Percentiles rank a stretch among this genome's conserved stretches.
These are phyloP conservation scores for Drosophila pegasa DNA, from an alignment of 2,888 invertebrate genomes.

Conservation along the genomic window DNA sequence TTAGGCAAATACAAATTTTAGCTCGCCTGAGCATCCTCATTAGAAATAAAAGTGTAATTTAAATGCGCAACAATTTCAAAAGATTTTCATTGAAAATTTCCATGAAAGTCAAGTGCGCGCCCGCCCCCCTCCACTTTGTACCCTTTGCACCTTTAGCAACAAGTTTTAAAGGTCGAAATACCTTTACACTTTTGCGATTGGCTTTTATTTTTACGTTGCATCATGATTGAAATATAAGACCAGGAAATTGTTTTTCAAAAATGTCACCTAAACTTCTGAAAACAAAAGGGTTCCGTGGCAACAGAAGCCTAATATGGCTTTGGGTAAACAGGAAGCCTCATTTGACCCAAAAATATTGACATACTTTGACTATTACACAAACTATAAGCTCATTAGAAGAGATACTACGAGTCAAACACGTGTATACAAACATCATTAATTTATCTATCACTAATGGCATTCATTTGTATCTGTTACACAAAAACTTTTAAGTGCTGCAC, in stretches of 20 bases:
- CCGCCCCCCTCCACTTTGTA: slow-evolving; percentile 5
- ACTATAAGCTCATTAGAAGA: neutral
- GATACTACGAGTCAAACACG: neutral
- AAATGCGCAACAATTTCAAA: slow-evolving; percentile 56
- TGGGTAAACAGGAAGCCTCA: neutral
- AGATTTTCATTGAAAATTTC: slow-evolving; percentile 44
- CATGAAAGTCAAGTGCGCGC: slow-evolving; percentile 30
- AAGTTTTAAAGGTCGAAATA: slow-evolving; percentile 29
- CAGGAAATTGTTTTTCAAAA: slow-evolving; percentile 36
- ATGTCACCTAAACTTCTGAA: slow-evolving; percentile 12
- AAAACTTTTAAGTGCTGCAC: neutral
- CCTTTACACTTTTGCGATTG: slow-evolving; percentile 11
- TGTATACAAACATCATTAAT: neutral
- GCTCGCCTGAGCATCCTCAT: slow-evolving; percentile 34
- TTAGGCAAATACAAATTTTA: slow-evolving; percentile 43
- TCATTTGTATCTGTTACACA: neutral
- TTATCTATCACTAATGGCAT: neutral
- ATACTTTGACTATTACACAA: neutral
- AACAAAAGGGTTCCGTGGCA: slow-evolving; percentile 1
- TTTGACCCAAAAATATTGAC: neutral
- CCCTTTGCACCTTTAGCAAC: slow-evolving; percentile 30
- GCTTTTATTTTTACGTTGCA: slow-evolving; percentile 30
- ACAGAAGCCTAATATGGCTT: neutral
- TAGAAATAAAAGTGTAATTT: slow-evolving; percentile 52
- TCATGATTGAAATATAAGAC: slow-evolving; percentile 43